Base-by-base conservation (phyloP, 2,113 vertebrate genomes). In the Varanus komodoensis region DNA sequence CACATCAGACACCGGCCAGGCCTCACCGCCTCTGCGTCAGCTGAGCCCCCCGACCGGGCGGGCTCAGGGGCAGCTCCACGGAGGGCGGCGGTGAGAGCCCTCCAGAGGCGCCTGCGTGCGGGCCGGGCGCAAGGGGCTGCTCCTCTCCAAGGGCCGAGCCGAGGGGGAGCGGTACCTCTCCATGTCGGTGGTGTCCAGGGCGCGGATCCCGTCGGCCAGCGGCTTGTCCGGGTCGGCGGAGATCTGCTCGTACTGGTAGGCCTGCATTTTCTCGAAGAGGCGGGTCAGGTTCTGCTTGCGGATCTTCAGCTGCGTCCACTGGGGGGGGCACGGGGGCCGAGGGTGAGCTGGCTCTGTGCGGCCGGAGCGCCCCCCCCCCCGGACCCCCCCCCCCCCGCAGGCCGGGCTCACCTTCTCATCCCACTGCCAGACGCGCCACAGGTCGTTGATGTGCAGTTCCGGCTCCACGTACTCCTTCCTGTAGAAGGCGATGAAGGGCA, bases 351-450 rank as follows among this genome's bases (percentile, higher is more conserved):
- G 38, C 38, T 44, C 38, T 44, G 38, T 44, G 38, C 38, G 38
- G 38, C 38, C 38, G 38, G 38, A 44, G 38, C 38, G 38, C 38
- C 38, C 38, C 38, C 38, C 38, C 38, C 38, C 38, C 38, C 38
- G 38, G 38, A 44, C 38, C 2, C 38, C 38, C 38, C 38, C 3
- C 38, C 38, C 38, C 38, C 38, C 38, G 2, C 38, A 19, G 3
- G 4, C 0, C 3, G 29, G 57, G 3, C 94, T 96, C 96, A 99
- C 99, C 98, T 99, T 99, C 95, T 99, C 99, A 97, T 99, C 99
- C 99, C 99, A 99, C 89, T 99, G 98, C 99, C 99, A 99, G 81
- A 99, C 99, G 67, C 98, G 98, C 99, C 99, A 99, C 21, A 99
- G 95, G 93, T 99, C 99, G 0, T 99, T 99, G 95, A 99, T 99